Percentiles rank a stretch among this genome's conserved stretches.
These are phyloP conservation scores for Drosophila monieri DNA, from an alignment of 2,888 invertebrate genomes.

Conservation along the genomic window DNA sequence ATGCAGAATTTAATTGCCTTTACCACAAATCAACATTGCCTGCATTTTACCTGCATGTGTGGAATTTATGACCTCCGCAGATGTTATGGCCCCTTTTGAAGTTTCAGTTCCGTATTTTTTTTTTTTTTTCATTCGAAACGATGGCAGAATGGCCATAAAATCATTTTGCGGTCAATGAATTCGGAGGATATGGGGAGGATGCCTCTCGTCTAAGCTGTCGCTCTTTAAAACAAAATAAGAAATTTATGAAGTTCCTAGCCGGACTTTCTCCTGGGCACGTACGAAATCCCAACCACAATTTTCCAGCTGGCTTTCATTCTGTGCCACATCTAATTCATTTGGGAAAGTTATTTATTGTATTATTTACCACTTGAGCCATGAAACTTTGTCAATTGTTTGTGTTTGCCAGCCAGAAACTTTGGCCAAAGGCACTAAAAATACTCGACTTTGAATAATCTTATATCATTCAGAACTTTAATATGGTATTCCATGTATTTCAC, in stretches of 20 bases:
- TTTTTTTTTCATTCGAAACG: slow-evolving; percentile 2
- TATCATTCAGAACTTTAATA: slow-evolving; percentile 29
- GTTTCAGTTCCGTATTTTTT: neutral
- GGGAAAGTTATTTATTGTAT: slow-evolving; percentile 52
- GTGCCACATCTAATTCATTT: slow-evolving; percentile 45
- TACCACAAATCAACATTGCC: slow-evolving; percentile 29
- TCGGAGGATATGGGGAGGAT: slow-evolving; percentile 18
- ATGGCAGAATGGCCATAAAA: slow-evolving; percentile 28
- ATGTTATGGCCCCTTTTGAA: neutral
- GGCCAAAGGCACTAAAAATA: slow-evolving; percentile 14
- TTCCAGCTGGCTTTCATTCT: slow-evolving; percentile 35
- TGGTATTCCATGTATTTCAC: neutral
- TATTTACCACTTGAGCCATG: slow-evolving; percentile 49
- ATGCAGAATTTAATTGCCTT: slow-evolving; percentile 41
- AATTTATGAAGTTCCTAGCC: slow-evolving; percentile 33
- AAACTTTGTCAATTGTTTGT: slow-evolving; percentile 51
- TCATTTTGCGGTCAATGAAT: slow-evolving; percentile 45
- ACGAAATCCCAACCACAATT: slow-evolving; percentile 25
- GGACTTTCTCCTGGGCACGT: slow-evolving; percentile 36
- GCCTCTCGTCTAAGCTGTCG: slow-evolving; percentile 18
- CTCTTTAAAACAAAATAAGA: slow-evolving; percentile 41
- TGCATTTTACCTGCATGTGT: slow-evolving; percentile 10
- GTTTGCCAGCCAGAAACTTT: slow-evolving; percentile 32
- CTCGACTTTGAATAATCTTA: slow-evolving; percentile 23
- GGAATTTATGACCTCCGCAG: slow-evolving; percentile 27